Conservation (phyloP, 2,888 invertebrate species). For the Lepidocyrtoides sp. region DNA sequence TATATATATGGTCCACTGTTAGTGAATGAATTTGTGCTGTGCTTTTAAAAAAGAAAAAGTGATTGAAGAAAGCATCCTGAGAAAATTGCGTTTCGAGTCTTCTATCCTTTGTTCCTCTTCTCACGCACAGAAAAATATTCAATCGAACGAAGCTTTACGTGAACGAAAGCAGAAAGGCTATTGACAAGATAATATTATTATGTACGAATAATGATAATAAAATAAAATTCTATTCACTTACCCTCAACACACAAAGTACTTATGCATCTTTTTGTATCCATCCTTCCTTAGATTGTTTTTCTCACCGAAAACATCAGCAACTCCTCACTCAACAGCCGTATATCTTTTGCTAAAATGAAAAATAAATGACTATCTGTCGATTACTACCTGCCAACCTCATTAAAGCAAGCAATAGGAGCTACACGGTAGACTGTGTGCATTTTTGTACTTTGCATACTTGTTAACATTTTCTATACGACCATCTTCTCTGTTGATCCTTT, state of each 20-base stretch:
- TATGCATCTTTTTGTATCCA: neutral
- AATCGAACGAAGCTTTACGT: neutral
- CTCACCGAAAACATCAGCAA: constrained; percentile 18
- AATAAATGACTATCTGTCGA: constrained; percentile 47
- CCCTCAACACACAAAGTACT: neutral
- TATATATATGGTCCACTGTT: neutral
- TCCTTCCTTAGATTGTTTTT: constrained; percentile 31
- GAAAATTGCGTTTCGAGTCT: constrained; percentile 23
- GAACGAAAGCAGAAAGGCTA: neutral
- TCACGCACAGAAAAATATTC: constrained; percentile 24
- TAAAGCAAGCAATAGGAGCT: constrained; percentile 47
- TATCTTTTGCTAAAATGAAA: constrained; percentile 1
- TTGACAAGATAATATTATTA: constrained; percentile 36
- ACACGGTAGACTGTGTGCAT: neutral
- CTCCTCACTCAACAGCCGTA: neutral
- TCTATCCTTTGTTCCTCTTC: constrained; percentile 37
- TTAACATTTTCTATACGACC: constrained; percentile 30
- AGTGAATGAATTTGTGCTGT: neutral
- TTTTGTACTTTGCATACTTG: constrained; percentile 8
- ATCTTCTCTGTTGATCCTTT: constrained; percentile 39
- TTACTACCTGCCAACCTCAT: constrained; percentile 61
- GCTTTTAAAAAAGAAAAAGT: neutral
- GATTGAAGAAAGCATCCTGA: constrained; percentile 41
- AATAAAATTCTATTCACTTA: constrained; percentile 1
- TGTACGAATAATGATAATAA: neutral